Evolutionary conservation across 1,140 invertebrate genomes (phyloP).

Genomic region (Cylas formicarius): DNA sequence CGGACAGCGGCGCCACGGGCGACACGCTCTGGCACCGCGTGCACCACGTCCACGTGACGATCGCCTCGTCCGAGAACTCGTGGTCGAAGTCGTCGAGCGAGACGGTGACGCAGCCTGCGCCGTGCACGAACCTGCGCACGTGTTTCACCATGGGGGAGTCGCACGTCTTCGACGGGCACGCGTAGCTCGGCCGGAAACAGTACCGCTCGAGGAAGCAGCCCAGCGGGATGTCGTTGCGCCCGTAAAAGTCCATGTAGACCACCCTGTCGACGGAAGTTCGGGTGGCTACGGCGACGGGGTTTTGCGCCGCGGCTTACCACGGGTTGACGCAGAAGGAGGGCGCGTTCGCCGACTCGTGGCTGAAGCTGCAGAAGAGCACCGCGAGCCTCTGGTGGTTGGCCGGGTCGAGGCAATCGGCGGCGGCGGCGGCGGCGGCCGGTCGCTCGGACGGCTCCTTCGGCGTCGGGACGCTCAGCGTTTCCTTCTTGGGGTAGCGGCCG

Average conservation of each 20-base stretch:
- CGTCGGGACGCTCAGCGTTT: slow-evolving; percentile 23
- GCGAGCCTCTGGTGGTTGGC: slow-evolving; percentile 81
- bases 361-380: slow-evolving; percentile 89
- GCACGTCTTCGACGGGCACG: slow-evolving; percentile 75
- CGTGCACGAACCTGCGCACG: slow-evolving; percentile 73
- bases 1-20: slow-evolving; percentile 67
- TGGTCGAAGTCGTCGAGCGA: slow-evolving; percentile 50
- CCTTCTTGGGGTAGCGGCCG: slow-evolving; percentile 49
- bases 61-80: slow-evolving; percentile 47
- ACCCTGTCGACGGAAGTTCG: too few species aligned
- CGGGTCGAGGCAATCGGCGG: slow-evolving; percentile 73
- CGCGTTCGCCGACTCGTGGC: slow-evolving; percentile 68
- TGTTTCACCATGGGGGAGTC: slow-evolving; percentile 83
- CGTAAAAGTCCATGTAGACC: slow-evolving; percentile 92
- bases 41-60: slow-evolving; percentile 88
- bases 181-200: slow-evolving; percentile 77
- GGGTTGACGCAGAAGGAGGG: slow-evolving; percentile 86
- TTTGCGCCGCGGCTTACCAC: slow-evolving; percentile 51
- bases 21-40: slow-evolving; percentile 66
- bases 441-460: slow-evolving; percentile 1
- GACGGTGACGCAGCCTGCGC: slow-evolving; percentile 67
- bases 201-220: slow-evolving; percentile 91
- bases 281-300: too few species aligned
- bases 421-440: slow-evolving; percentile 1
- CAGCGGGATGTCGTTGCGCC: slow-evolving; percentile 86